Conservation (phyloP, 2,797 vertebrate species). For the Manis crassicaudata region DNA sequence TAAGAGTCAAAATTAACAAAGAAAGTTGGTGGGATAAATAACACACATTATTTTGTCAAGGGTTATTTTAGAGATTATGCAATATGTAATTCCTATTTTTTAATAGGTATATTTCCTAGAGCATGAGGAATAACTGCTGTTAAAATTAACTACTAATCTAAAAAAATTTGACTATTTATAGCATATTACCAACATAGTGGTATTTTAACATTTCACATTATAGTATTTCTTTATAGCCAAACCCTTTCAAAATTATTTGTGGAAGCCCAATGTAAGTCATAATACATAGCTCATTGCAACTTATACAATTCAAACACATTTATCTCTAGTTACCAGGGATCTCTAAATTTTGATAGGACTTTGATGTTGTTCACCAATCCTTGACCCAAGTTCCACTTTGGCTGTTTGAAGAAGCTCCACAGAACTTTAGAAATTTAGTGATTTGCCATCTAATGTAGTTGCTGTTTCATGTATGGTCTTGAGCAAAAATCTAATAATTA, state of each 20-base stretch:
- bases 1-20: constrained; percentile 23
- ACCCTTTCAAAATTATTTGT: neutral
- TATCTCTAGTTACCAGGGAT: neutral
- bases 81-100: neutral
- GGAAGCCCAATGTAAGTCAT: neutral
- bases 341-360: neutral
- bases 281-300: neutral
- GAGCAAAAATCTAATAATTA: neutral
- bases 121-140: neutral
- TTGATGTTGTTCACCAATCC: neutral
- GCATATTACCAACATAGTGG: neutral
- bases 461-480: neutral
- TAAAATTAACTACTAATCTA: neutral
- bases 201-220: neutral
- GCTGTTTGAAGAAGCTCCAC: neutral
- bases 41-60: neutral
- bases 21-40: neutral
- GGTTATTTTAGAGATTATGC: neutral
- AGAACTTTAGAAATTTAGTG: neutral
- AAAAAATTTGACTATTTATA: neutral
- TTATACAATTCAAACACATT: neutral
- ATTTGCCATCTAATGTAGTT: neutral
- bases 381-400: neutral
- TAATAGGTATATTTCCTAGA: neutral
- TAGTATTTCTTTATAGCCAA: neutral